Evolutionary conservation across 1,140 invertebrate genomes (phyloP), one percentile per base, ranked within the genome.

Genomic region (Leptonema lineaticorne): DNA sequence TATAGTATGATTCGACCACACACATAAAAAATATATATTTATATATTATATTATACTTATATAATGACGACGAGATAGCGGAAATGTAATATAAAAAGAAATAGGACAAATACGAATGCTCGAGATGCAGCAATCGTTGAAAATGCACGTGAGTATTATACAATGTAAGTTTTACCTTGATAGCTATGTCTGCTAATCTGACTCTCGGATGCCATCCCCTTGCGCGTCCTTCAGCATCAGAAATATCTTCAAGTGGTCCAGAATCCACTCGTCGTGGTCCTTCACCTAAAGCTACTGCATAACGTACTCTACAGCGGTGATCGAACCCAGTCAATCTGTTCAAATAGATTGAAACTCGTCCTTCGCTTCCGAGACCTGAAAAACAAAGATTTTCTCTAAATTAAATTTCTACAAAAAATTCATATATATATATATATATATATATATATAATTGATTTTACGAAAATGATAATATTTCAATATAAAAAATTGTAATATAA

Each of bases 281-380:
- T 33, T 91, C 90, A 0, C 91, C 92, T 0, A 94, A 78, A 1
- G 87, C 84, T 9, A 93, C 82, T 77, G 84, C 86, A 77, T 92
- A 94, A 2, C 88, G 81, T 0, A 94, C 88, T 29, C 90, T 84
- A 78, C 92, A 93, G 24, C 88, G 86, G 74, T 93, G 91, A 74
- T 93, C 90, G 76, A 92, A 93, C 6, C 90, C 91, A 2, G 91
- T 92, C 59, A 92, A 84, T 41, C 92, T 83, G 71, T 90, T 87
- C 18, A 94, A 82, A 63, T 88, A 88, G 8, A 91, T 77, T 70
- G 84, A 81, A 76, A 88, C 71, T 74, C 85, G 74, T 41, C 83
- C 82, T 14, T 88, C 84, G 20, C 78, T 78, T 22, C 76, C 74
- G 2, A 73, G 68, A 67, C 66, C 72, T 73, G 45, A 24, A 65